Evolutionary conservation across 1,140 invertebrate species (phyloP).

Genomic region (Eciton burchellii): DNA sequence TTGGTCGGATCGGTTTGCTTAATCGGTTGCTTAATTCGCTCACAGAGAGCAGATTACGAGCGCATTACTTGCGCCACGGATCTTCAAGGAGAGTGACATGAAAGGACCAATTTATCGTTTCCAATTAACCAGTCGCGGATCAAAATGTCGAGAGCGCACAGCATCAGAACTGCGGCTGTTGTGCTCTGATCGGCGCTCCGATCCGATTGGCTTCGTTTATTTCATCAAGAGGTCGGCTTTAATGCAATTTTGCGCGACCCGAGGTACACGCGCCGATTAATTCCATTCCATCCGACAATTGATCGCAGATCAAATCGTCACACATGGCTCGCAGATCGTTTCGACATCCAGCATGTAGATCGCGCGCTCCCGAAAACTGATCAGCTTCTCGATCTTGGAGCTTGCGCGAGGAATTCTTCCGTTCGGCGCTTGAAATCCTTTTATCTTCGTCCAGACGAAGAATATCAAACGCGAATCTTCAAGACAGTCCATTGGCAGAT

Average conservation of each 20-base stretch:
- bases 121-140: conserved; percentile 61
- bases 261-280: conserved; percentile 36
- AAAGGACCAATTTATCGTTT: conserved; percentile 64
- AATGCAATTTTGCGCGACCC: conserved; percentile 32
- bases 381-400: too few species aligned
- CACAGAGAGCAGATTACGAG: conserved; percentile 27
- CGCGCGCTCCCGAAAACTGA: too few species aligned
- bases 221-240: conserved; percentile 42
- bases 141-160: conserved; percentile 31
- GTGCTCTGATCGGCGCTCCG: not conserved
- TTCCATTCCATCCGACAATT: conserved; percentile 23
- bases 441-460: too few species aligned
- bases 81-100: conserved; percentile 59
- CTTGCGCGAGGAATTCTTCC: too few species aligned
- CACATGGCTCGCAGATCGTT: not conserved
- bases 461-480: not conserved
- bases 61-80: conserved; percentile 38
- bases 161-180: not conserved
- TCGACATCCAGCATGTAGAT: not conserved
- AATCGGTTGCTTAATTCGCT: conserved; percentile 11
- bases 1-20: not conserved
- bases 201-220: conserved; percentile 37
- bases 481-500: not conserved
- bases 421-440: too few species aligned
- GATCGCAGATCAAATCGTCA: not conserved